Base-by-base conservation (phyloP, 2,888 invertebrate genomes). In the Orthonevra nobilis region DNA sequence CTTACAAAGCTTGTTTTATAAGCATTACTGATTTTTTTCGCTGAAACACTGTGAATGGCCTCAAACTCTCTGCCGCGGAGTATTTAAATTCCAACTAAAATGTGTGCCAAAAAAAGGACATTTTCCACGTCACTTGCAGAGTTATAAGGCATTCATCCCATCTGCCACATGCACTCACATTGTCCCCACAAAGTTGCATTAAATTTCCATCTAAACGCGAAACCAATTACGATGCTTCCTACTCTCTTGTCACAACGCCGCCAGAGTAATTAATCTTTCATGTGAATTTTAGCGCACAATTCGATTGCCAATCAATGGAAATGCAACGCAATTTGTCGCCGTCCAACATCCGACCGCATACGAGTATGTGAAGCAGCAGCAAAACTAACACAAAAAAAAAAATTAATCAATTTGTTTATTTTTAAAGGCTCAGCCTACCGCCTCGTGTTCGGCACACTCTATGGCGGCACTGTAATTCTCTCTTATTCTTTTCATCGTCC, bases 361-460 rank as follows among this genome's bases (percentile, higher is more conserved):
- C 3, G n/a, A 28, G 2, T 38, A 38, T 30, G n/a, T 12, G 17
- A 19, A 17, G 64, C 23, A 14, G 38, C 6, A 15, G 15, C n/a
- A 10, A 46, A 19, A 42, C 14, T 5, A 10, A 36, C 3, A 36
- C 7, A 7, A 5, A 19, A n/a, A 28, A 14, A 56, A 10, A 32
- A 42, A 77, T 36, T 56, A 72, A 79, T 79, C 72, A 72, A 79
- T 79, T 72, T 60, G 72, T 52, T 46, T 70, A 52, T 72, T 63
- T 70, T 38, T 30, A 48, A 58, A 77, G 48, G 50, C 19, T 52
- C 52, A 72, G 58, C 52, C 38, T 34, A 23, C 23, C 3, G 23
- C 23, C 23, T 42, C 64, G 58, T 63, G 52, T 60, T 52, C 44
- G 38, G 20, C 52, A 14, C 36, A 17, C 42, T 52, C 50, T n/a